Evolutionary conservation across 2,113 vertebrate species (phyloP).

Genomic region (Ranitomeya imitator): DNA sequence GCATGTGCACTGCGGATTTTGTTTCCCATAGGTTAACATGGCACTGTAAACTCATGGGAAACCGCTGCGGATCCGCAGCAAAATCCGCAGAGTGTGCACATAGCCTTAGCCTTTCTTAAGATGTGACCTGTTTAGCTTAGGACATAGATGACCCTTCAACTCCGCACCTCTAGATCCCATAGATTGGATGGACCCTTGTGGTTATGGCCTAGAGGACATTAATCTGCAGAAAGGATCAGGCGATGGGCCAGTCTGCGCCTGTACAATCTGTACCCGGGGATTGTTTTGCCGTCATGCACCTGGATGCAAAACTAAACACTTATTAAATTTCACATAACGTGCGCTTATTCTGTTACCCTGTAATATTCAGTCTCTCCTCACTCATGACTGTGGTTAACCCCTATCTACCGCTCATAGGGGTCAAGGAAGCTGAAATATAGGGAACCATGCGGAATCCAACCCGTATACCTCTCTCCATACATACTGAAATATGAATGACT

Average conservation of each 20-base stretch:
- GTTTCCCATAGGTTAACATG: no score
- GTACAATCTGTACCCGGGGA: not conserved
- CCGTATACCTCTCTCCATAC: no score
- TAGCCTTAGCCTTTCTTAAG: not conserved
- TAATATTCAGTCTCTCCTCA: not conserved
- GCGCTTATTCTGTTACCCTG: not conserved
- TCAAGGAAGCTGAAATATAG: not conserved
- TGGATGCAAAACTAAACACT: not conserved
- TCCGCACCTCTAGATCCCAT: not conserved
- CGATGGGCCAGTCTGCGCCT: not conserved
- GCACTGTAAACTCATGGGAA: no score
- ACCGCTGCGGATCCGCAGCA: no score
- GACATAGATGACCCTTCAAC: not conserved
- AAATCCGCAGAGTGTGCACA: no score
- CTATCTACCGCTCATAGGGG: not conserved
- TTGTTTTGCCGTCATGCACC: constrained; percentile 15
- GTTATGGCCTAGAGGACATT: not conserved
- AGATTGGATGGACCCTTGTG: not conserved
- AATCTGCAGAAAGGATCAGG: not conserved
- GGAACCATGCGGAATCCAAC: not conserved
- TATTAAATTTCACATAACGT: constrained; percentile 4
- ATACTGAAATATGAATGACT: not conserved
- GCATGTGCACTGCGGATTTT: no score
- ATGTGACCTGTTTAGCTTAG: not conserved
- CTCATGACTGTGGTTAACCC: not conserved